phyloP scores from a whole-genome alignment of 1,140 invertebrate genomes.

The Chironomus tepperi region DNA sequence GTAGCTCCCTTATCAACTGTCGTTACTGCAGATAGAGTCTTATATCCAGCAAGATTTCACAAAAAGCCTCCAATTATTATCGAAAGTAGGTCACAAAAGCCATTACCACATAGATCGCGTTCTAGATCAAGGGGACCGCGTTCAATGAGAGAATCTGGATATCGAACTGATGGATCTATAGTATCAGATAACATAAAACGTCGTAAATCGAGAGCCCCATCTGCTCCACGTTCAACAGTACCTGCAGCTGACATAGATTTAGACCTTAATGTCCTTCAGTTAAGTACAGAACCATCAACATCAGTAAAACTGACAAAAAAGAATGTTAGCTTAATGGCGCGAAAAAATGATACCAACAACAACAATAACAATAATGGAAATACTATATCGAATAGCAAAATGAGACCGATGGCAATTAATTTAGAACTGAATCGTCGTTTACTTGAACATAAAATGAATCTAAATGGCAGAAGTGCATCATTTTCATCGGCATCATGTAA shows the following conservation, averaged over 20 bases:
- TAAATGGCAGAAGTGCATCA: not conserved
- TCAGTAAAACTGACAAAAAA: constrained; percentile 43
- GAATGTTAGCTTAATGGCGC: constrained; percentile 31
- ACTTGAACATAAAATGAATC: constrained; percentile 15
- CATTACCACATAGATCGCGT: not conserved
- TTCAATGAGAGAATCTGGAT: not conserved
- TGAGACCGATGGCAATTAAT: not conserved
- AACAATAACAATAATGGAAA: constrained; percentile 33
- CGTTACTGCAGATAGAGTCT: not conserved
- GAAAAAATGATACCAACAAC: constrained; percentile 33
- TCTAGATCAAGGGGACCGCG: not conserved
- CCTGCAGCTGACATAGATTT: not conserved
- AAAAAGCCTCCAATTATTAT: not conserved
- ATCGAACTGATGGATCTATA: not conserved
- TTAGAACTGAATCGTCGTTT: not conserved
- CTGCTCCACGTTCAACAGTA: not conserved
- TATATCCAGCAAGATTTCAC: constrained; percentile 9
- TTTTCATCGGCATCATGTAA: constrained; percentile 5
- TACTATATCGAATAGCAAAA: constrained; percentile 24
- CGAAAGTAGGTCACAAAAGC: not conserved
- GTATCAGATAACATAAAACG: not conserved
- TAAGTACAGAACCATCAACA: not conserved
- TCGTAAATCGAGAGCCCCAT: not conserved
- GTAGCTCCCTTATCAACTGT: not conserved
- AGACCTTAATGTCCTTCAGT: not conserved